Evolutionary conservation across 2,113 vertebrate genomes (phyloP), one percentile per base, ranked within the genome.

Genomic region (Hippolais icterina): DNA sequence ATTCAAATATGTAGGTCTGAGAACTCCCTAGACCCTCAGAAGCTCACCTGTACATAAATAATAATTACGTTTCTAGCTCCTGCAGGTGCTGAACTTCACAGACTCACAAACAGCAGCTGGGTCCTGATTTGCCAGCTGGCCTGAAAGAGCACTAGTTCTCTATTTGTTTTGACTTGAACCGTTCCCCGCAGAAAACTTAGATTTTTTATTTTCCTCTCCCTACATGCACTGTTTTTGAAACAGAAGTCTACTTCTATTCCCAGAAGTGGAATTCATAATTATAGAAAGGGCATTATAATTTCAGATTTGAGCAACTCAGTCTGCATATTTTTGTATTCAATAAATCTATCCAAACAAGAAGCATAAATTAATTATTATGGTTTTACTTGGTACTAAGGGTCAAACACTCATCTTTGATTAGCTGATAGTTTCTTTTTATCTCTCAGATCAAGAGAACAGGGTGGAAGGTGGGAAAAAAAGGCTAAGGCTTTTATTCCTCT

Each of bases 281-380:
- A 41, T 56, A 70, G 74, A 87, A 83, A 66, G 2, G 7, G 3
- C 35, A 83, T 89, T 93, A 83, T 75, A 92, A 92, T 90, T 93
- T 95, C 47, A 94, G 63, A 95, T 93, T 93, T 90, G 31, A 93
- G 37, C 23, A 85, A 70, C n/a, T 50, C 20, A 16, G 11, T 76
- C 70, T 85, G 25, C 59, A 46, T 71, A n/a, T 82, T 83, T 77
- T 25, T 52, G 29, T 77, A 75, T 74, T 89, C 44, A 68, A 76
- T 42, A 76, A 28, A 63, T 24, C 17, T 70, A 37, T 6, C 7
- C 20, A 72, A 88, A 89, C 27, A 94, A 47, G 66, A 70, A 77
- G 24, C 29, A 83, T 61, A 70, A 66, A 22, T 42, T 64, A 85
- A 85, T 88, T 72, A 57, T 66, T 90, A 65, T 22, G 25, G 6